A percentile compares a stretch with the other conserved stretches of the same genome.
Evolutionary conservation across 2,888 invertebrate species (phyloP).

Genomic region (Tenodera sinensis): DNA sequence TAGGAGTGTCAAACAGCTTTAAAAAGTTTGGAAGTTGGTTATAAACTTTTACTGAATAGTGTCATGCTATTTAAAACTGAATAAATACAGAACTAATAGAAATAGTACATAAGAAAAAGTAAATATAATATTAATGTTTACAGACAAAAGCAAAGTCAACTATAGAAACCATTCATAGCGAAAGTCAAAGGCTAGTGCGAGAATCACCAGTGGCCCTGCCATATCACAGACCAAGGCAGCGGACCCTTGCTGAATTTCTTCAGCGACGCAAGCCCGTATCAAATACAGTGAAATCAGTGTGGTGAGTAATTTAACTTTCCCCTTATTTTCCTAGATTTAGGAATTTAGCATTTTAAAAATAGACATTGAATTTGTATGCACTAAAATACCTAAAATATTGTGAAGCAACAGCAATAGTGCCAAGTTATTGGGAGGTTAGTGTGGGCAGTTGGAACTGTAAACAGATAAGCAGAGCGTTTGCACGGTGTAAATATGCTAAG

Average conservation of each 20-base stretch:
- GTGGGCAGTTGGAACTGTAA: no score
- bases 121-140: background rate
- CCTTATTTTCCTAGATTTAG: background rate
- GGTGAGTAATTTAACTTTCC: slow-evolving; percentile 50
- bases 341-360: no score
- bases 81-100: no score
- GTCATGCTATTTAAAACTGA: no score
- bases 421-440: no score
- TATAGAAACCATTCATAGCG: slow-evolving; percentile 74
- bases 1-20: no score
- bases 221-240: slow-evolving; percentile 80
- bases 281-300: slow-evolving; percentile 57
- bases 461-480: no score
- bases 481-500: no score
- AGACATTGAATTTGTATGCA: no score
- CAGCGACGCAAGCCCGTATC: slow-evolving; percentile 45
- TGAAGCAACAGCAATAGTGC: background rate
- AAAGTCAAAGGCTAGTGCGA: slow-evolving; percentile 75
- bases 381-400: background rate
- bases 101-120: no score
- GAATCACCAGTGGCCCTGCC: slow-evolving; percentile 74
- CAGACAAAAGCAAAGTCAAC: slow-evolving; percentile 41
- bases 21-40: no score
- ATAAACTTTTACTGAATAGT: no score
- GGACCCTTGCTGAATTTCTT: slow-evolving; percentile 76